These are phyloP conservation scores for Turnix velox DNA, from an alignment of 2,113 vertebrate species.

Conservation along the genomic window DNA sequence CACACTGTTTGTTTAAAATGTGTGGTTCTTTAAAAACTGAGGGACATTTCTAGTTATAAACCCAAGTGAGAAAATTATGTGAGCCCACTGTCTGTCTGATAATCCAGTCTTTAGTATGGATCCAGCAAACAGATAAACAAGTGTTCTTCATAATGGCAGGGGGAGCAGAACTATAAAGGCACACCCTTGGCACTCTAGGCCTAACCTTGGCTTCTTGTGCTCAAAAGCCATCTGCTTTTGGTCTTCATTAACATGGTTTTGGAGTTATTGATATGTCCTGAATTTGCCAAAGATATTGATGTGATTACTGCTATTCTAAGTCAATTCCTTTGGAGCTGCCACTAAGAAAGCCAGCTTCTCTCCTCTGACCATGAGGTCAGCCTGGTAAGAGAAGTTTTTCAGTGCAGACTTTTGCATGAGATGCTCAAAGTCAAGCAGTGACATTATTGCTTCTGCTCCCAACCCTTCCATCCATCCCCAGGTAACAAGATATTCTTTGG, in stretches of 20 bases:
- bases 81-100: accelerated
- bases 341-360: not conserved
- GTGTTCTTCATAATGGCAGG: not conserved
- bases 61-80: not conserved
- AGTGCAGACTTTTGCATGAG: not conserved
- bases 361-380: not conserved
- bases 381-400: not conserved
- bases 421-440: not conserved
- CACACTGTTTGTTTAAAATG: not conserved
- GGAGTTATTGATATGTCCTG: not conserved
- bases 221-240: not conserved
- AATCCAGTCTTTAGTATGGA: not conserved
- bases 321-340: not conserved
- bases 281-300: not conserved
- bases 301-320: not conserved
- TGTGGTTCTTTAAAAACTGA: not conserved
- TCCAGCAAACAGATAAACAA: not conserved
- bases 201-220: not conserved
- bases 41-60: not conserved
- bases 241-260: not conserved
- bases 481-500: not conserved
- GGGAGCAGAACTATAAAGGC: not conserved
- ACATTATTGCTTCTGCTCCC: not conserved
- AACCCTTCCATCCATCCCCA: not conserved
- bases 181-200: not conserved